A percentile compares a stretch with the other conserved stretches of the same genome.
phyloP scores from a whole-genome alignment of 2,888 invertebrate genomes.

The Elysia crispata region DNA sequence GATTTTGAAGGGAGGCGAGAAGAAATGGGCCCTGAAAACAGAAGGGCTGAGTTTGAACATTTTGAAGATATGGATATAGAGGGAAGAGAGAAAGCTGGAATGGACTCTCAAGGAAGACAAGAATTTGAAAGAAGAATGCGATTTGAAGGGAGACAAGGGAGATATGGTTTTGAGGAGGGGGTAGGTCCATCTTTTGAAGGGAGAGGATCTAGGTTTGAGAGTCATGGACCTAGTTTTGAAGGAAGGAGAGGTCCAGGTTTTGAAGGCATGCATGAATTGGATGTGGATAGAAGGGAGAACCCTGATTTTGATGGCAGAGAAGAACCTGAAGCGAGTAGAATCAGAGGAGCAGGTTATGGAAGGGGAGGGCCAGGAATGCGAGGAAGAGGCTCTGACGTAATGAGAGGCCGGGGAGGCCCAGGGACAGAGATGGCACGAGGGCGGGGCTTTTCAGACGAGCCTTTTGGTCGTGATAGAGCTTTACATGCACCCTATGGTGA shows the following conservation, averaged over 20 bases:
- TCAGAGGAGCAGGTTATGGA: conserved; percentile 33
- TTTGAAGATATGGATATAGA: no score
- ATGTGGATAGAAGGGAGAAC: conserved; percentile 13
- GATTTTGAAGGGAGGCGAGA: conserved; percentile 20
- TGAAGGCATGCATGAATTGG: conserved; percentile 1
- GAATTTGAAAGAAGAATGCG: background rate
- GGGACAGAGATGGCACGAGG: background rate
- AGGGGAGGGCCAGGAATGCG: conserved; percentile 32
- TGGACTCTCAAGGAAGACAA: background rate
- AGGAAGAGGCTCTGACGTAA: conserved; percentile 37
- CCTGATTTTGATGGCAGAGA: conserved; percentile 14
- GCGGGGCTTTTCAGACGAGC: background rate
- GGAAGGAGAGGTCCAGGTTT: conserved; percentile 11
- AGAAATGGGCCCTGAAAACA: no score
- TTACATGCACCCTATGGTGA: background rate
- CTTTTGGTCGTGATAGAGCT: no score
- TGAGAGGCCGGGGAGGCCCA: conserved; percentile 33
- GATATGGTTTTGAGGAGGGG: conserved; percentile 6
- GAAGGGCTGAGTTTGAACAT: no score
- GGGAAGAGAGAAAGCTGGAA: background rate
- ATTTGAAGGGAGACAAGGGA: background rate
- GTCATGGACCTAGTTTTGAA: conserved; percentile 23
- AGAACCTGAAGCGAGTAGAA: conserved; percentile 35
- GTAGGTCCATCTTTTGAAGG: background rate
- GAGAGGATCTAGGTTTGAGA: no score